Conservation (phyloP, 2,888 invertebrate species). For the Drosophila prolongata region DNA sequence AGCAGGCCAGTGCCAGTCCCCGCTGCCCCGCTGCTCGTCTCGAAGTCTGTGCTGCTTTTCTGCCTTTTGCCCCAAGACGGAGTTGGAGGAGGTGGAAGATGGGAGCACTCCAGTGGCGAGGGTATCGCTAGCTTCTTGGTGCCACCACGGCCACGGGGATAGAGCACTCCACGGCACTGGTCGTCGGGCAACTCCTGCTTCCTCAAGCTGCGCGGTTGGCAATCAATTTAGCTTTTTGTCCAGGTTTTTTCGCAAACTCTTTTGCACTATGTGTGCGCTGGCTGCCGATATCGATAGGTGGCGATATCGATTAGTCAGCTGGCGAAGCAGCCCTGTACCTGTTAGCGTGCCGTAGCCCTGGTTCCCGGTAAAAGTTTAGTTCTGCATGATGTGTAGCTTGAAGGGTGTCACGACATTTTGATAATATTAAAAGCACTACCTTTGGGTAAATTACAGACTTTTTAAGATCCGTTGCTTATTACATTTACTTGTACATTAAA, state of each 20-base stretch:
- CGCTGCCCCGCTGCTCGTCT: constrained; percentile 32
- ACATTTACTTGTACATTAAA: too few species aligned
- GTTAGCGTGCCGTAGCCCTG: constrained; percentile 10
- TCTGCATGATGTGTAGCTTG: neutral
- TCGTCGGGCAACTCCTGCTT: constrained; percentile 22
- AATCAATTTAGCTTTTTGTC: constrained; percentile 65
- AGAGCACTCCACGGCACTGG: constrained; percentile 49
- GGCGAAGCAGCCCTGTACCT: constrained; percentile 28
- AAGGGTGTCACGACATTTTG: neutral
- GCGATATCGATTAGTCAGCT: constrained; percentile 42
- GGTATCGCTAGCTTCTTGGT: constrained; percentile 39
- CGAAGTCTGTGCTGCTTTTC: constrained; percentile 17
- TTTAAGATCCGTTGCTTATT: too few species aligned
- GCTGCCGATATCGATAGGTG: constrained; percentile 42
- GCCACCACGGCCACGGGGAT: constrained; percentile 43
- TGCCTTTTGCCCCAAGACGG: constrained; percentile 37
- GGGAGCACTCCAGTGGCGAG: constrained; percentile 33
- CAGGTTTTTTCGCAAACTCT: constrained; percentile 71
- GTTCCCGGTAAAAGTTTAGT: constrained; percentile 3
- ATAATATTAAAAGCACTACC: too few species aligned
- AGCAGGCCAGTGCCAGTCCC: constrained; percentile 46
- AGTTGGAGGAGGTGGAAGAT: constrained; percentile 44
- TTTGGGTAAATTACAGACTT: too few species aligned
- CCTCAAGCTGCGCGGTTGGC: constrained; percentile 35
- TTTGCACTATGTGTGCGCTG: constrained; percentile 66